A percentile compares a stretch with the other conserved stretches of the same genome.
Conservation (phyloP, 1,140 invertebrate genomes). For the Atta cephalotes region DNA sequence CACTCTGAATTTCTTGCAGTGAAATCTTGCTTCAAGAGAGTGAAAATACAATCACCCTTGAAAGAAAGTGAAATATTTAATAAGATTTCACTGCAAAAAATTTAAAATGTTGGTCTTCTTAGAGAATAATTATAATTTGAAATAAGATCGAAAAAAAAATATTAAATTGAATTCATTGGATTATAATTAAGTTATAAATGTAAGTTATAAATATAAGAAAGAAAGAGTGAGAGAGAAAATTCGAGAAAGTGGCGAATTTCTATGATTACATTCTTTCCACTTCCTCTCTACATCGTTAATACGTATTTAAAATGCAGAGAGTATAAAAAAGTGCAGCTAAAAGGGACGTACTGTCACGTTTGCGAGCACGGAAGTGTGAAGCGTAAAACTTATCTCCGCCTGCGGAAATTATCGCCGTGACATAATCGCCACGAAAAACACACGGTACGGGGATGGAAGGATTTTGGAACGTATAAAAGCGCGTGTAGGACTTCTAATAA, state of each 20-base stretch:
- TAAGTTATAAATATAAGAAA: neutral
- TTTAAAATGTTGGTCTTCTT: neutral
- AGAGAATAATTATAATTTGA: no score
- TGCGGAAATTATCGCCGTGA: slow-evolving; percentile 56
- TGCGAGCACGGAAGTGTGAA: slow-evolving; percentile 45
- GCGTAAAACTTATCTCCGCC: slow-evolving; percentile 57
- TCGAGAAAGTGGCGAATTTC: slow-evolving; percentile 11
- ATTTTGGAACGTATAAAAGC: slow-evolving; percentile 64
- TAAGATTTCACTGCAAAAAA: no score
- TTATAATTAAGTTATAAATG: neutral
- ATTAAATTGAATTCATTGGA: no score
- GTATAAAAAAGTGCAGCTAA: slow-evolving; percentile 41
- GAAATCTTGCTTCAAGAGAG: no score
- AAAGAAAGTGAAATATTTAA: no score
- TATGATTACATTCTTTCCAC: neutral
- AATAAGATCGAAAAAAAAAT: no score
- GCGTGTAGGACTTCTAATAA: slow-evolving; percentile 64
- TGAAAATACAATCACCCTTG: no score
- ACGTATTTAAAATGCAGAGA: slow-evolving; percentile 36
- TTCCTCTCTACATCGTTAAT: neutral
- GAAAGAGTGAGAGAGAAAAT: neutral
- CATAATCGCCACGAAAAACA: slow-evolving; percentile 49
- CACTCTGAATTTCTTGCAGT: no score
- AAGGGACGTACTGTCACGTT: slow-evolving; percentile 16
- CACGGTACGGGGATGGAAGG: slow-evolving; percentile 36